Evolutionary conservation across 2,888 invertebrate species (phyloP), one percentile per base, ranked within the genome.

Genomic region (Brenthis ino): DNA sequence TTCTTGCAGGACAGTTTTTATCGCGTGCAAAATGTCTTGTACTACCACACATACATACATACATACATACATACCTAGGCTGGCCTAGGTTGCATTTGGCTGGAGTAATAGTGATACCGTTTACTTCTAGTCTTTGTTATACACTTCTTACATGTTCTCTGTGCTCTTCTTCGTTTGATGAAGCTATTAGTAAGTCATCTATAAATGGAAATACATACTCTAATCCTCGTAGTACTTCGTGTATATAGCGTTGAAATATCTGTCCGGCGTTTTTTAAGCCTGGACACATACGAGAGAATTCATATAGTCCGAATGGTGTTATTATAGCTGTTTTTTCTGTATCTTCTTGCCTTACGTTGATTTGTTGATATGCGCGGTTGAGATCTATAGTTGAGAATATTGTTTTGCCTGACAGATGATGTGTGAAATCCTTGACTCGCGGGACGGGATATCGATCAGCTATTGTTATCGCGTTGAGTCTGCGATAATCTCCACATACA

Each of bases 391-490:
- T 77, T 0, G 69, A 69, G 51, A 77, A 75, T 8, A 74, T 70
- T 2, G 47, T 68, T 57, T 71, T 73, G 0, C 37, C 56, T 1
- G 33, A 54, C n/a, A 72, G 69, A 16, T 72, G 69, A 28, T 73
- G 67, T 0, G 74, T 74, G 64, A 75, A 76, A 33, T 75, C 69
- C 33, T 73, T 70, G 13, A 74, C 53, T n/a, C 70, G 16, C 77
- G 79, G 77, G 12, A 83, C 70, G 0, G 85, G 82, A 65, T 84
- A 82, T 1, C 81, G 55, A 63, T 85, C 82, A 0, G 79, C 80
- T n/a, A 74, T 70, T 14, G 57, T 70, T 12, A 56, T 57, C 12
- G 56, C 56, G 61, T 64, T 69, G 1, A 67, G 63, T 51, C 58
- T 20, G 12, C 64, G 37, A 33, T 65, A 68, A n/a, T 72, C 67